Evolutionary conservation across 2,888 invertebrate genomes (phyloP).

Genomic region (Auanema sp.): DNA sequence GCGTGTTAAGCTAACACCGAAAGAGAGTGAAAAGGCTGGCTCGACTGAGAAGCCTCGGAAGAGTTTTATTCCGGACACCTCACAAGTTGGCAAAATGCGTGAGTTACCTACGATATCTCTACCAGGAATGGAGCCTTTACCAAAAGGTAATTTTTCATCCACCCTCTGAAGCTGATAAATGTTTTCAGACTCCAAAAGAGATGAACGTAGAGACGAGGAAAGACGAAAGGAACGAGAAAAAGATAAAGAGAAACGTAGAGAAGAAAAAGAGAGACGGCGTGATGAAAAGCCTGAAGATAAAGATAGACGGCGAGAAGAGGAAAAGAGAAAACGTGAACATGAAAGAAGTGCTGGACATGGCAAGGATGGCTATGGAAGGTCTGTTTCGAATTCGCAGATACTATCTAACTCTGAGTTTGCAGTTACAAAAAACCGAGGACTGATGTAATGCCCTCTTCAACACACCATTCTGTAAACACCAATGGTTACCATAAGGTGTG

Average conservation of each 20-base stretch:
- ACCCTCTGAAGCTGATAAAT: not conserved
- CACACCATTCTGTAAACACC: not conserved
- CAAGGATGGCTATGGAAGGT: not conserved
- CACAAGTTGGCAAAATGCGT: not conserved
- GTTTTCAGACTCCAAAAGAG: not conserved
- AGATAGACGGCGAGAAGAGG: constrained; percentile 29
- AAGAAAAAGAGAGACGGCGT: constrained; percentile 8
- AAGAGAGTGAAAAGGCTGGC: not conserved
- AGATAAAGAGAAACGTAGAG: constrained; percentile 6
- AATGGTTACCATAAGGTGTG: constrained; percentile 17
- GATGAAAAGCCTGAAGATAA: constrained; percentile 21
- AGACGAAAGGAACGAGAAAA: constrained; percentile 17
- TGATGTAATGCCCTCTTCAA: constrained; percentile 14
- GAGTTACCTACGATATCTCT: constrained; percentile 4
- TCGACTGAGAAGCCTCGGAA: constrained; percentile 3
- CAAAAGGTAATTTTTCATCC: not conserved
- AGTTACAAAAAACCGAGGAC: constrained; percentile 16
- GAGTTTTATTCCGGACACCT: constrained; percentile 30
- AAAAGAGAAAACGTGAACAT: constrained; percentile 35
- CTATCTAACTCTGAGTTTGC: not conserved
- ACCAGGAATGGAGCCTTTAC: constrained; percentile 11
- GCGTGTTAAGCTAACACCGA: constrained; percentile 10
- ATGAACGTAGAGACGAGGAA: constrained; percentile 11
- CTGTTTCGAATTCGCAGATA: not conserved
- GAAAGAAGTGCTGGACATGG: constrained; percentile 25